These are phyloP conservation scores for Erethizon dorsatum DNA, from an alignment of 2,797 vertebrate genomes.

Conservation along the genomic window DNA sequence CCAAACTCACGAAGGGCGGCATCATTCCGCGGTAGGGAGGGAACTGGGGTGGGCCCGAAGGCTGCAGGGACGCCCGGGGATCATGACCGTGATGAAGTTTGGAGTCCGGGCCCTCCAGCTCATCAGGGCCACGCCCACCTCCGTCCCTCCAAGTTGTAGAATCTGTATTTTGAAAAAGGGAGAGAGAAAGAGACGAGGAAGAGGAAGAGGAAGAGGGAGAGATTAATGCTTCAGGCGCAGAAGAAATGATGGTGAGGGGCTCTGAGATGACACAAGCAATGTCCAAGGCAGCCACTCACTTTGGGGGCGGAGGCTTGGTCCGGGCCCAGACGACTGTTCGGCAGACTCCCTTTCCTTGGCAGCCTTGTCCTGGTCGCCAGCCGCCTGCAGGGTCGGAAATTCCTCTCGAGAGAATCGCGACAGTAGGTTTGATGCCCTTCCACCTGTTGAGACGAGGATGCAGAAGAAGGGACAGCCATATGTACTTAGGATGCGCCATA, in stretches of 20 bases:
- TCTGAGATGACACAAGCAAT: neutral
- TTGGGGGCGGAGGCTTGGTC: constrained; percentile 99
- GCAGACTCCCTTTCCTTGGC: constrained; percentile 98
- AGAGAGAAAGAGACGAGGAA: neutral
- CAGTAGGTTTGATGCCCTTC: constrained; percentile 98
- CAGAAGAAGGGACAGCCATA: neutral
- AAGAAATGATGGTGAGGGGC: neutral
- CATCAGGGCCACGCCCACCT: constrained; percentile 94
- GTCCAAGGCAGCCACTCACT: constrained; percentile 89
- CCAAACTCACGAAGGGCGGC: constrained; percentile 95
- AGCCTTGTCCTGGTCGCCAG: constrained; percentile 98
- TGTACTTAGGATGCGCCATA: neutral
- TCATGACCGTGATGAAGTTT: constrained; percentile 87
- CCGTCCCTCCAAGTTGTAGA: constrained; percentile 97
- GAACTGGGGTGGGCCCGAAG: constrained; percentile 93
- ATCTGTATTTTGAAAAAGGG: constrained; percentile 88
- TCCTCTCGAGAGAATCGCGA: constrained; percentile 99
- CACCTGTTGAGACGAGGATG: constrained; percentile 89
- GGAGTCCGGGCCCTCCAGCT: constrained; percentile 91
- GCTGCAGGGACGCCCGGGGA: constrained; percentile 89
- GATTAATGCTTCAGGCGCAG: neutral
- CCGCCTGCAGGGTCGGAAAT: constrained; percentile 99
- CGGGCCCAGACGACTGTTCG: constrained; percentile 99
- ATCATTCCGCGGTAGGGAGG: constrained; percentile 96
- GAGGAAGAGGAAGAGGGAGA: neutral